A percentile compares a stretch with the other conserved stretches of the same genome.
These are phyloP conservation scores for Diplazon laetatorius DNA, from an alignment of 2,888 invertebrate genomes.

Conservation along the genomic window DNA sequence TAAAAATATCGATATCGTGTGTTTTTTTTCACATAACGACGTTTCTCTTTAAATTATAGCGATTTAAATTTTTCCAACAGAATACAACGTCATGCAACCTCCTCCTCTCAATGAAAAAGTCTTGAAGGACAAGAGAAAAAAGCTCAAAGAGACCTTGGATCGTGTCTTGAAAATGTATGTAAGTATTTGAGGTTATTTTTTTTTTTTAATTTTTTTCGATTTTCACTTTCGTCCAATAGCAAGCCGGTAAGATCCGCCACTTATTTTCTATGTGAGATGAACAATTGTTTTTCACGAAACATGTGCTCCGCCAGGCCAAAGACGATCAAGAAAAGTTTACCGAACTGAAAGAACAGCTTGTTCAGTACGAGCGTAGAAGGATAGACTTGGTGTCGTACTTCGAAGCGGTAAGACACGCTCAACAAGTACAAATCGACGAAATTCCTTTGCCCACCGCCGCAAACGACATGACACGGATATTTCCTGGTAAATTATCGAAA, in stretches of 20 bases:
- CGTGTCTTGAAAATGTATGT: constrained; percentile 97
- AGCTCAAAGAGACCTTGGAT: constrained; percentile 96
- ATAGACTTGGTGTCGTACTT: constrained; percentile 95
- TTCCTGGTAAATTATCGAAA: constrained; percentile 71
- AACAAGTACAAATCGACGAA: constrained; percentile 97
- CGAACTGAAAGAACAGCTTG: constrained; percentile 94
- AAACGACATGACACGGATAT: constrained; percentile 76
- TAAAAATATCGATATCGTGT: no score
- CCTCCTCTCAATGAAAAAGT: constrained; percentile 98
- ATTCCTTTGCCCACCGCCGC: constrained; percentile 92
- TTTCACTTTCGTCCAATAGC: neutral
- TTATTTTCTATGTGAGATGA: neutral
- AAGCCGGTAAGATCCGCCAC: constrained; percentile 25
- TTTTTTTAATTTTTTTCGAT: neutral
- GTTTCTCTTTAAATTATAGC: no score
- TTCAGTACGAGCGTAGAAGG: constrained; percentile 95
- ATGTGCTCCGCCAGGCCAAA: constrained; percentile 89
- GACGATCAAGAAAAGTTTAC: constrained; percentile 97
- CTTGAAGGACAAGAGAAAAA: constrained; percentile 97
- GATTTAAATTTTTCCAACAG: constrained; percentile 84
- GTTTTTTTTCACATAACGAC: no score
- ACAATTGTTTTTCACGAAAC: constrained; percentile 8
- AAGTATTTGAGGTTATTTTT: constrained; percentile 83
- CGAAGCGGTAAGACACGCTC: constrained; percentile 97
- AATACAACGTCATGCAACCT: constrained; percentile 96